Percentiles rank a stretch among this genome's conserved stretches.
phyloP scores from a whole-genome alignment of 2,888 invertebrate species.

The Caenorhabditis becei region DNA sequence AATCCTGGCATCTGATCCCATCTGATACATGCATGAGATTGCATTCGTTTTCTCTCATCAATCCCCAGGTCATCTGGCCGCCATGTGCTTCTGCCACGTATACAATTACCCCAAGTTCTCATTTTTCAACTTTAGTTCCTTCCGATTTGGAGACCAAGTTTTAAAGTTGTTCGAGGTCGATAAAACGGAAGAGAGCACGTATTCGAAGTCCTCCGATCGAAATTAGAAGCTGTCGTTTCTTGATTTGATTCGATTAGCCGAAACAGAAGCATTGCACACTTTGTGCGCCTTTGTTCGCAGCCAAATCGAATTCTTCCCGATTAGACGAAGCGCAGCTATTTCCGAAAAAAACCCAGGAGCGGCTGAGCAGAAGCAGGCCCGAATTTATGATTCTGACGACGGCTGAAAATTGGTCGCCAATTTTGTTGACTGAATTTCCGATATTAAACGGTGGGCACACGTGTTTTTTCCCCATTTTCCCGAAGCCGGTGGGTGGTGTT shows the following conservation, averaged over 20 bases:
- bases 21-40: not conserved
- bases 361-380: not conserved
- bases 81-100: conserved; percentile 32
- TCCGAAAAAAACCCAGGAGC: not conserved
- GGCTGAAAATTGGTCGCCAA: conserved; percentile 26
- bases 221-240: conserved; percentile 24
- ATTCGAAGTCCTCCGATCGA: not conserved
- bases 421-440: conserved; percentile 28
- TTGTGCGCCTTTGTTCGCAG: conserved; percentile 14
- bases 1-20: conserved; percentile 12
- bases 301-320: not conserved
- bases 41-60: conserved; percentile 12
- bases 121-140: not conserved
- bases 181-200: not conserved
- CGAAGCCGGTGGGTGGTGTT: not conserved
- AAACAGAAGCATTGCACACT: not conserved
- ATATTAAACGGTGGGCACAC: conserved; percentile 25
- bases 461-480: conserved; percentile 18
- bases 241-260: conserved; percentile 42
- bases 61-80: conserved; percentile 52
- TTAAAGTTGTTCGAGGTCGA: not conserved
- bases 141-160: not conserved
- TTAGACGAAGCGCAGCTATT: not conserved
- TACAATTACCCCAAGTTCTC: conserved; percentile 1
- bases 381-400: conserved; percentile 36